Conservation (phyloP, 2,113 vertebrate species). For the Limnothrissa miodon region DNA sequence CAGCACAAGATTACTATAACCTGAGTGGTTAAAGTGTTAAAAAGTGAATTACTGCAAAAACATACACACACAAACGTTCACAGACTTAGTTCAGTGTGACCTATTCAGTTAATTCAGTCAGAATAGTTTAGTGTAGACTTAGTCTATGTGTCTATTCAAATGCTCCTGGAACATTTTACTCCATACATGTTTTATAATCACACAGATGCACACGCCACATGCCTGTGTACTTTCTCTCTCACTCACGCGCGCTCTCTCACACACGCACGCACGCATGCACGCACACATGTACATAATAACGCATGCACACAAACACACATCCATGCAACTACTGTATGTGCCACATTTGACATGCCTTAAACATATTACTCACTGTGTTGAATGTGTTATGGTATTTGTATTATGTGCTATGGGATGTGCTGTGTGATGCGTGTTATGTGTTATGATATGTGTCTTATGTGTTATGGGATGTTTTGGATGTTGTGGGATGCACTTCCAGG, state of each 20-base stretch:
- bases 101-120: too few species aligned
- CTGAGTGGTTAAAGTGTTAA: not conserved
- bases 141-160: not conserved
- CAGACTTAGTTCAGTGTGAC: not conserved
- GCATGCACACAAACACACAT: not conserved
- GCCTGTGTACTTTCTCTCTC: too few species aligned
- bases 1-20: not conserved
- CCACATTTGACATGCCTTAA: not conserved
- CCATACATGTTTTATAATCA: too few species aligned
- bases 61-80: not conserved
- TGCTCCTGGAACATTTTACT: too few species aligned
- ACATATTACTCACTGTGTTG: not conserved
- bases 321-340: not conserved
- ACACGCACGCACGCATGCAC: not conserved
- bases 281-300: not conserved
- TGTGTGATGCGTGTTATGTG: not conserved
- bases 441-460: too few species aligned
- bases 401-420: not conserved
- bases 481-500: not conserved
- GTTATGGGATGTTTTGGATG: too few species aligned
- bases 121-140: too few species aligned
- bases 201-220: not conserved
- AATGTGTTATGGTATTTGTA: too few species aligned
- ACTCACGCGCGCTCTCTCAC: not conserved
- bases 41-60: not conserved